phyloP scores from a whole-genome alignment of 2,113 vertebrate genomes.

The Plecturocebus donacophilus region DNA sequence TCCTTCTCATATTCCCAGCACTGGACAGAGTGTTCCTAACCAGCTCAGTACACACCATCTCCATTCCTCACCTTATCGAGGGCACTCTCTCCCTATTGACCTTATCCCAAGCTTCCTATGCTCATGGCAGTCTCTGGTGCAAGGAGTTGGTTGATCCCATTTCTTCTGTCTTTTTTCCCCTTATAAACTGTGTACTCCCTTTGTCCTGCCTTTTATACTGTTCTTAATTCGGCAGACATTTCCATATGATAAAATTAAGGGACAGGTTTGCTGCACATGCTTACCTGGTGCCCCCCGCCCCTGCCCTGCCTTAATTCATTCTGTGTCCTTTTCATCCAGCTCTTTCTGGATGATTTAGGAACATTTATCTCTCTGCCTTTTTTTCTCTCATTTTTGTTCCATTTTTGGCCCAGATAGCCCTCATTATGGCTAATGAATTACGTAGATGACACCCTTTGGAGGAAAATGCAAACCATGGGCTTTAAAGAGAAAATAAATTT shows the following conservation, averaged over 20 bases:
- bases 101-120: neutral
- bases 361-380: neutral
- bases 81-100: no score
- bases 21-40: neutral
- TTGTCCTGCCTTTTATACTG: neutral
- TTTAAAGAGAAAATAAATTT: constrained; percentile 36
- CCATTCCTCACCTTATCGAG: neutral
- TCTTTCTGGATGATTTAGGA: neutral
- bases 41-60: neutral
- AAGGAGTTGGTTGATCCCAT: neutral
- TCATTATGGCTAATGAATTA: neutral
- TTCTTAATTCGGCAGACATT: neutral
- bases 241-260: neutral
- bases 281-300: no score
- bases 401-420: neutral
- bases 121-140: neutral
- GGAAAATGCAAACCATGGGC: neutral
- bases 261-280: neutral
- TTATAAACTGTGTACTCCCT: neutral
- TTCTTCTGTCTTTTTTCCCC: neutral
- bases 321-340: neutral
- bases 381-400: neutral
- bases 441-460: neutral
- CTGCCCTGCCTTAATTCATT: neutral
- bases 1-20: neutral